These are phyloP conservation scores for Lithophane leautieri DNA, from an alignment of 2,888 invertebrate genomes.

Conservation along the genomic window DNA sequence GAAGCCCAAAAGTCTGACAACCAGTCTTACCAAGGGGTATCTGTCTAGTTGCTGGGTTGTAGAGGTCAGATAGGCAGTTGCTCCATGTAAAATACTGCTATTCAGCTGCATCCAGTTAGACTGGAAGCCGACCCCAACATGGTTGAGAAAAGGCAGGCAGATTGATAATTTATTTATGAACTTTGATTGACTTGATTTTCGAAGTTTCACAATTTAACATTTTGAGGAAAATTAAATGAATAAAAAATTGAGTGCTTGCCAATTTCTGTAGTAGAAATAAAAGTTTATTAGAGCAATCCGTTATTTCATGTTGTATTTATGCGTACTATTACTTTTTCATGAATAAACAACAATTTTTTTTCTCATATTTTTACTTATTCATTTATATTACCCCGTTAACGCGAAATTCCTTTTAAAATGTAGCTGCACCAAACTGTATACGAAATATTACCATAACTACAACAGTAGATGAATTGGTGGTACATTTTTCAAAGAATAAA, in stretches of 20 bases:
- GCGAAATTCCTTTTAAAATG: slow-evolving; percentile 6
- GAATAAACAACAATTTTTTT: slow-evolving; percentile 12
- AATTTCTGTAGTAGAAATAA: slow-evolving; percentile 8
- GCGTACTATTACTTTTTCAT: background rate
- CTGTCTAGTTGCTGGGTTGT: too few relatives aligned
- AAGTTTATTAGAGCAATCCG: slow-evolving; percentile 2
- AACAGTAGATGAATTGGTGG: background rate
- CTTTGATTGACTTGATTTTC: too few relatives aligned
- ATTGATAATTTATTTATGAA: too few relatives aligned
- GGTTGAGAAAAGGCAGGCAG: too few relatives aligned
- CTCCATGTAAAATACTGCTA: too few relatives aligned
- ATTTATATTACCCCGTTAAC: background rate
- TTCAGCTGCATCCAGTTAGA: too few relatives aligned
- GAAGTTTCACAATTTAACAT: background rate
- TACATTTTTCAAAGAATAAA: background rate
- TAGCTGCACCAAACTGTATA: background rate
- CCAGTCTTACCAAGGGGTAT: too few relatives aligned
- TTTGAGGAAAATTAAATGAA: background rate
- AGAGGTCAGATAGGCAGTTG: too few relatives aligned
- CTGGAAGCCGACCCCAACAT: too few relatives aligned
- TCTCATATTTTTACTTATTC: background rate
- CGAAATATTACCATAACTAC: background rate
- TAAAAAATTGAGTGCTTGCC: too few relatives aligned
- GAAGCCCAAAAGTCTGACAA: too few relatives aligned
- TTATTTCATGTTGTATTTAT: background rate